Conservation (phyloP, 2,113 vertebrate species). For the Psittacula cyanocephala region DNA sequence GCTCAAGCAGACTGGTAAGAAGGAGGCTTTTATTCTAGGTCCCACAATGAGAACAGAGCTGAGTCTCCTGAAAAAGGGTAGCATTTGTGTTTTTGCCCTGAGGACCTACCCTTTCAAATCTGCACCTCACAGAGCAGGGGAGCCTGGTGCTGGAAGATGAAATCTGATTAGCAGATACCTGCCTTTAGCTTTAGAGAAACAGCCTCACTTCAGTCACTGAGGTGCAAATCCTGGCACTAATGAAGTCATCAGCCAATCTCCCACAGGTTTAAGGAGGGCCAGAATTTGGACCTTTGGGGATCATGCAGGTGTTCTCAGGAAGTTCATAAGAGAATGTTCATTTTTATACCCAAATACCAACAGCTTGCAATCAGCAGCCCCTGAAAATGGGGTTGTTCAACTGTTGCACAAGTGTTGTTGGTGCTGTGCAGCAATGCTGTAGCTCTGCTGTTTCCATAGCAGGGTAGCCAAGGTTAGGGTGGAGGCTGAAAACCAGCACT, state of each 20-base stretch:
- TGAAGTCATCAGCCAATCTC: neutral
- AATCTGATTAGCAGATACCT: neutral
- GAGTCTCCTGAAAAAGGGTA: neutral
- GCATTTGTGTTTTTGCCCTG: neutral
- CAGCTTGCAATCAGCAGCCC: neutral
- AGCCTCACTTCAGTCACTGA: neutral
- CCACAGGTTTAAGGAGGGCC: neutral
- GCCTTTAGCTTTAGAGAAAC: neutral
- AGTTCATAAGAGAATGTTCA: neutral
- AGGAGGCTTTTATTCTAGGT: neutral
- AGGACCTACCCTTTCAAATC: neutral
- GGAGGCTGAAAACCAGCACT: neutral
- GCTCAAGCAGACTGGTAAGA: neutral
- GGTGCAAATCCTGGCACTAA: neutral
- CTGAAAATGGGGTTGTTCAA: neutral
- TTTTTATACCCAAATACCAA: neutral
- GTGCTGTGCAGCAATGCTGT: neutral
- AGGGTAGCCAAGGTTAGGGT: neutral
- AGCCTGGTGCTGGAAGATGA: neutral
- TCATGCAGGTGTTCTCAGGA: neutral
- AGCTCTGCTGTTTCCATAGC: conserved; percentile 33
- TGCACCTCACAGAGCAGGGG: neutral
- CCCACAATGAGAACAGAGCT: neutral
- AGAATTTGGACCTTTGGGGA: neutral
- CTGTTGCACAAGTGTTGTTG: neutral